Evolutionary conservation across 2,797 vertebrate species (phyloP).

Genomic region (Enteromius anoplus): DNA sequence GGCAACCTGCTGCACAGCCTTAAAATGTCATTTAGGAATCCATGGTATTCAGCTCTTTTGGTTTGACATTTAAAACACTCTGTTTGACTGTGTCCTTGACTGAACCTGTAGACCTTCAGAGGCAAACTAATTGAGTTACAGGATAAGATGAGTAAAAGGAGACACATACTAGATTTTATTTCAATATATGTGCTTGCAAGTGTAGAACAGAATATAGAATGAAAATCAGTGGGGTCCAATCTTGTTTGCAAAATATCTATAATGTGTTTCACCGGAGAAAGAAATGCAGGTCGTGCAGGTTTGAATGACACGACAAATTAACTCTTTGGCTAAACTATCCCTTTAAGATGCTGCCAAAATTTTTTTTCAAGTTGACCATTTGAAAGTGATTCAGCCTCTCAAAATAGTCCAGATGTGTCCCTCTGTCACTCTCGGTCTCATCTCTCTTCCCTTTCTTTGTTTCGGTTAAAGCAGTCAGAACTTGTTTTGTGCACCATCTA

Average conservation of each 20-base stretch:
- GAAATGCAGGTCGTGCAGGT: neutral
- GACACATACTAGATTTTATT: slow-evolving; percentile 1
- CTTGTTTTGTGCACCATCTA: slow-evolving; percentile 19
- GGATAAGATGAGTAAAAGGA: slow-evolving; percentile 17
- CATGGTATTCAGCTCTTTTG: slow-evolving; percentile 48
- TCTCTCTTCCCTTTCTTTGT: slow-evolving; percentile 18
- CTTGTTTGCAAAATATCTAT: neutral
- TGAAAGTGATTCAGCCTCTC: slow-evolving; percentile 1
- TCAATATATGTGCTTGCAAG: neutral
- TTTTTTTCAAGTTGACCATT: neutral
- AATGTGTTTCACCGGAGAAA: neutral
- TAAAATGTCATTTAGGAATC: slow-evolving; percentile 52
- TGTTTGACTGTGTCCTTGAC: slow-evolving; percentile 45
- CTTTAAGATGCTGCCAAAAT: neutral
- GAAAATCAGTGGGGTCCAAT: neutral
- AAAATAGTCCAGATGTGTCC: slow-evolving; percentile 10
- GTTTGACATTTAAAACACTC: slow-evolving; percentile 56
- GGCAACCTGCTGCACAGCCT: slow-evolving; percentile 52
- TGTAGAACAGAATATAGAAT: neutral
- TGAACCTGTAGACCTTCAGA: slow-evolving; percentile 33
- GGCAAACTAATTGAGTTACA: slow-evolving; percentile 26
- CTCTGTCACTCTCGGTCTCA: slow-evolving; percentile 13
- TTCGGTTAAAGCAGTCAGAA: neutral
- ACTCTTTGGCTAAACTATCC: neutral
- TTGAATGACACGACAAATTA: neutral